phyloP scores from a whole-genome alignment of 2,888 invertebrate genomes.

The Lypha dubia region DNA sequence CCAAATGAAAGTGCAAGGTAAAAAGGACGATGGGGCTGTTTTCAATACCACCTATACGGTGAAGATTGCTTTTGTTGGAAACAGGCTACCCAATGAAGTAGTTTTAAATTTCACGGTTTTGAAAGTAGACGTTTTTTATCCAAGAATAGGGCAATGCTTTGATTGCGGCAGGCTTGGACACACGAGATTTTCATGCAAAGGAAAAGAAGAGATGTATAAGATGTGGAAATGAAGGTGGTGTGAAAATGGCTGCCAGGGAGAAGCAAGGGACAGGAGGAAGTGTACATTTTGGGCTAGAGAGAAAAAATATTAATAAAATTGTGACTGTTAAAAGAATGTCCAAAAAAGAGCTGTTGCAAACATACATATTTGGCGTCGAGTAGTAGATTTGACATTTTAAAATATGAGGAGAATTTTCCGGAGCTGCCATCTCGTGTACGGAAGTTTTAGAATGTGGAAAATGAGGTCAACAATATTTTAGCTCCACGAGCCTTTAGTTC shows the following conservation, averaged over 20 bases:
- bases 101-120: background rate
- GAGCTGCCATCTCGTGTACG: too few species aligned
- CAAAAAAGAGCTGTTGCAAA: background rate
- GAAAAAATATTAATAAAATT: background rate
- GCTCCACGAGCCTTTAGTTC: background rate
- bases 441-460: background rate
- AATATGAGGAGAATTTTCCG: background rate
- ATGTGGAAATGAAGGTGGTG: background rate
- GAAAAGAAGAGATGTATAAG: background rate
- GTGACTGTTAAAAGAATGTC: background rate
- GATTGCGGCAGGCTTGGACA: background rate
- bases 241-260: background rate
- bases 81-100: background rate
- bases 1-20: too few species aligned
- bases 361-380: background rate
- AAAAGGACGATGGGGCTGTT: background rate
- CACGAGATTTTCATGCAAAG: background rate
- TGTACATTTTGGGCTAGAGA: background rate
- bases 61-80: background rate
- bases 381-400: background rate
- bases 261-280: background rate
- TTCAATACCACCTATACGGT: background rate
- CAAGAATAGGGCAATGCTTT: background rate
- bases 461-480: background rate
- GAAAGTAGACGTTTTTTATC: background rate